A percentile compares a stretch with the other conserved stretches of the same genome.
Evolutionary conservation across 2,888 invertebrate genomes (phyloP).

Genomic region (Thysanoteuthis rhombus): DNA sequence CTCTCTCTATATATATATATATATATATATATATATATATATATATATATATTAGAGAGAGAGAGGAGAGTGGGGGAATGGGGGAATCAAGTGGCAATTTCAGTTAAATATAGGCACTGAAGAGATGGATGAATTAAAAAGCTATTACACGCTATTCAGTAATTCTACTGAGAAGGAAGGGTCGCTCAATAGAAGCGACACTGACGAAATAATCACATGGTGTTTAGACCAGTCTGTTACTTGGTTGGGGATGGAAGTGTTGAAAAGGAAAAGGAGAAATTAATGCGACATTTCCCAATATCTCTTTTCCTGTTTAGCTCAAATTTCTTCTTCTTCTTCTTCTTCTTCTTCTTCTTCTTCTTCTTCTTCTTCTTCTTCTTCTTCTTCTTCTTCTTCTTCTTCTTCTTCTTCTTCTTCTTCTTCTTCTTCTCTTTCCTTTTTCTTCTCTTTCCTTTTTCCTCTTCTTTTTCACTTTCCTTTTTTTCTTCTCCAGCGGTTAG

Average conservation of each 20-base stretch:
- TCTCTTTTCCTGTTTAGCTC: background rate
- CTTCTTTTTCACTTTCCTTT: background rate
- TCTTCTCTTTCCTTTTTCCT: background rate
- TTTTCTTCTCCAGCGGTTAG: background rate
- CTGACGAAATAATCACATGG: background rate
- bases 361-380: background rate
- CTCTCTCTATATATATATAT: too few species aligned
- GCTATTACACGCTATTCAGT: background rate
- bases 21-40: too few species aligned
- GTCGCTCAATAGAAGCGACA: background rate
- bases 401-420: background rate
- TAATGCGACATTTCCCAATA: background rate
- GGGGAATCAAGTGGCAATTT: background rate
- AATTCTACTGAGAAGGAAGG: too few species aligned
- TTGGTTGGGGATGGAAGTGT: background rate
- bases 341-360: background rate
- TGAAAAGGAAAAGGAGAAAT: background rate
- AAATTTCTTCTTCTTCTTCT: slow-evolving; percentile 30
- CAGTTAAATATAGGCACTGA: background rate
- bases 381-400: slow-evolving; percentile 16
- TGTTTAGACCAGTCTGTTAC: background rate
- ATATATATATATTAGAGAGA: background rate
- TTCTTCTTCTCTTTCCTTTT: background rate
- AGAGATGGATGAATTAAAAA: background rate
- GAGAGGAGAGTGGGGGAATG: background rate